Percentiles rank a stretch among this genome's conserved stretches.
Evolutionary conservation across 2,797 vertebrate genomes (phyloP).

Genomic region (Xyrichtys novacula): DNA sequence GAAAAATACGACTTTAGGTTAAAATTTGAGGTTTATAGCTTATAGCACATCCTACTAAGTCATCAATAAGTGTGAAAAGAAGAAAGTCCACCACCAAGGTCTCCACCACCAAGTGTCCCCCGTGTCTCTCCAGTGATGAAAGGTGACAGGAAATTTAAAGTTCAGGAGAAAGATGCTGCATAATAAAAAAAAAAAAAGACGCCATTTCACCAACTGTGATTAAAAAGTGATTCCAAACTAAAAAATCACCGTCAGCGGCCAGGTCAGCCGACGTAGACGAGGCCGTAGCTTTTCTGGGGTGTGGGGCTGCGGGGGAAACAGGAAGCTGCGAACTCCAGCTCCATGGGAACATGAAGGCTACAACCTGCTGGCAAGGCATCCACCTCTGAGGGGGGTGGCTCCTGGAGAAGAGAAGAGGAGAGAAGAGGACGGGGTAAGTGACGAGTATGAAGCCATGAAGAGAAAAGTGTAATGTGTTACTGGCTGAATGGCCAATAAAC

Average conservation of each 20-base stretch:
- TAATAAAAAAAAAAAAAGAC: slow-evolving; percentile 1
- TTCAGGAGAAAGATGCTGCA: not conserved
- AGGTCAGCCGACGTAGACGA: slow-evolving; percentile 64
- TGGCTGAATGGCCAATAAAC: not conserved
- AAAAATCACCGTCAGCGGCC: not conserved
- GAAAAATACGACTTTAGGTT: not conserved
- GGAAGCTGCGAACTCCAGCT: slow-evolving; percentile 75
- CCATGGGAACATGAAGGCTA: slow-evolving; percentile 81
- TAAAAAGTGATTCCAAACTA: slow-evolving; percentile 8
- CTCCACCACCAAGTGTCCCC: not conserved
- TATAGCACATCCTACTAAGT: slow-evolving; percentile 1
- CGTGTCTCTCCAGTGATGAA: not conserved
- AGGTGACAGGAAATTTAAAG: not conserved
- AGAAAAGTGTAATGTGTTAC: not conserved
- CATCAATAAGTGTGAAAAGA: slow-evolving; percentile 10
- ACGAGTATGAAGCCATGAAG: slow-evolving; percentile 5
- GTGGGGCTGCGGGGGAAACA: slow-evolving; percentile 66
- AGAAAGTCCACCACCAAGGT: not conserved
- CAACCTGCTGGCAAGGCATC: slow-evolving; percentile 66
- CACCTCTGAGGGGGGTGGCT: slow-evolving; percentile 40
- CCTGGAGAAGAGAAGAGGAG: slow-evolving; percentile 59
- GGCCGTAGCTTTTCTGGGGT: slow-evolving; percentile 57
- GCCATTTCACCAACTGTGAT: not conserved
- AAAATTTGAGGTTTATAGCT: slow-evolving; percentile 6
- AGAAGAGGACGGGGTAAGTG: slow-evolving; percentile 18